Evolutionary conservation across 2,797 vertebrate species (phyloP).

Genomic region (Dipus sagitta): DNA sequence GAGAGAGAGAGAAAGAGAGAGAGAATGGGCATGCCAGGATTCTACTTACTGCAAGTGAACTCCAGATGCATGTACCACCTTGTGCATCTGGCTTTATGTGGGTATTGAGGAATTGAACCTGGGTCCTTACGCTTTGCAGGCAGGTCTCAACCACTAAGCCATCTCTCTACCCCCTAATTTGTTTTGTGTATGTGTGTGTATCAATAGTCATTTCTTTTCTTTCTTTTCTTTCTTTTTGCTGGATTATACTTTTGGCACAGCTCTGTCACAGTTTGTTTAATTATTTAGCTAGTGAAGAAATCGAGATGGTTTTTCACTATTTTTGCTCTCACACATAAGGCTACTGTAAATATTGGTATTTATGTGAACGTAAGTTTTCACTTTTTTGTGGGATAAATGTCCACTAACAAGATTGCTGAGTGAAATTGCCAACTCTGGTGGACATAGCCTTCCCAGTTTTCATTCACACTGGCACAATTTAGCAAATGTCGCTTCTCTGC

Average conservation of each 20-base stretch:
- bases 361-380: neutral
- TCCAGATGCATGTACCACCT: no score
- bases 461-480: neutral
- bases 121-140: no score
- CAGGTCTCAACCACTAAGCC: no score
- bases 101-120: no score
- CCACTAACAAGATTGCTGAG: neutral
- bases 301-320: neutral
- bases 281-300: neutral
- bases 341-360: neutral
- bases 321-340: neutral
- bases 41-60: no score
- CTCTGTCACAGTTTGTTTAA: neutral
- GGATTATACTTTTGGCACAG: neutral
- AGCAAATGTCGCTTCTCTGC: neutral
- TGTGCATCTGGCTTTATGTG: no score
- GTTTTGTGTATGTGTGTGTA: no score
- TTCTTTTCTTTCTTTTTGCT: neutral
- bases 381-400: neutral
- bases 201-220: neutral
- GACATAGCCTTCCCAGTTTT: neutral
- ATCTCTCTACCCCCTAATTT: no score
- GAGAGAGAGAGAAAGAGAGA: no score
- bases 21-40: no score
- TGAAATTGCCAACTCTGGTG: neutral